phyloP scores from a whole-genome alignment of 2,797 vertebrate species.

The Heliangelus exortis region DNA sequence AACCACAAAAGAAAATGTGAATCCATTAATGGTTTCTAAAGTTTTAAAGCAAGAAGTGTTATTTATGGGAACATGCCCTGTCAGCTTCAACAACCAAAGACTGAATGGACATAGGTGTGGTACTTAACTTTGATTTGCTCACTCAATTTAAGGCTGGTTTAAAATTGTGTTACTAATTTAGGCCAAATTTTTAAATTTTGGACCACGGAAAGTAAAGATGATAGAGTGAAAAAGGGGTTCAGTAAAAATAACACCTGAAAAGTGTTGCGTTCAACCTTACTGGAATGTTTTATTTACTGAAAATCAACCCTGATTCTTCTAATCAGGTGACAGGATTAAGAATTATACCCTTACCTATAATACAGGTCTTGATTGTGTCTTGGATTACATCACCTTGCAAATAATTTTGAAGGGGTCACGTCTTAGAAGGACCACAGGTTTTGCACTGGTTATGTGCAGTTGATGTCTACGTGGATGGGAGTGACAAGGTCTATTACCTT shows the following conservation, averaged over 20 bases:
- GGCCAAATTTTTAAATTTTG: neutral
- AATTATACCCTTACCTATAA: neutral
- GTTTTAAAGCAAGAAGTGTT: neutral
- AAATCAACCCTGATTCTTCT: neutral
- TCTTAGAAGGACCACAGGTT: neutral
- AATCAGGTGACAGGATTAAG: neutral
- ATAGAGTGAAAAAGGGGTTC: neutral
- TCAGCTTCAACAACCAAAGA: neutral
- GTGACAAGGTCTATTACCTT: neutral
- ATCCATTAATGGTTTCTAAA: neutral
- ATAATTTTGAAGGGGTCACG: neutral
- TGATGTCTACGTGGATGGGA: neutral
- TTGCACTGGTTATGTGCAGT: neutral
- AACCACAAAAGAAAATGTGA: neutral
- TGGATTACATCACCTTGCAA: neutral
- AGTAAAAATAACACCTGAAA: neutral
- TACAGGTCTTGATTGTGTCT: neutral
- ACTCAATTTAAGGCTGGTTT: neutral
- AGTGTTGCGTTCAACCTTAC: neutral
- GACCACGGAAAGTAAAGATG: neutral
- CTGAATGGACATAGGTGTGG: neutral
- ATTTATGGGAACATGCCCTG: neutral
- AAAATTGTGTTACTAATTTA: neutral
- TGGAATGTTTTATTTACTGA: neutral
- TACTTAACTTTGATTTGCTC: neutral